Evolutionary conservation across 1,140 invertebrate genomes (phyloP).

Genomic region (Sitodiplosis mosellana): DNA sequence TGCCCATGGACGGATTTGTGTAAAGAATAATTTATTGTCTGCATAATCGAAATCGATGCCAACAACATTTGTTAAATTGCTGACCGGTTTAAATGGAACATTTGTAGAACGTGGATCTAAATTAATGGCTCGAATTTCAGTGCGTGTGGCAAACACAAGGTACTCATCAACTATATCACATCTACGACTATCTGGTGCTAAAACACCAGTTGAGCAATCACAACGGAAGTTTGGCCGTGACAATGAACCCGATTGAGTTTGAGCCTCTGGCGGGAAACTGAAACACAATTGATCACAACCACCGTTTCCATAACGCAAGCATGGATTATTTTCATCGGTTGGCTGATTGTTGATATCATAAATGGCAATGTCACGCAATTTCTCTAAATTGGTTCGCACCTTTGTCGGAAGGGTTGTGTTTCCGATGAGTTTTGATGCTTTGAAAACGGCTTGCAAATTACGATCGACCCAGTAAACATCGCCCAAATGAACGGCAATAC

Average conservation of each 20-base stretch:
- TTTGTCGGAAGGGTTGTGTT: constrained; percentile 45
- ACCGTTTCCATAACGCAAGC: constrained; percentile 48
- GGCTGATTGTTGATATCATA: constrained; percentile 80
- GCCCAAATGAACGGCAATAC: constrained; percentile 64
- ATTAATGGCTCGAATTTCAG: constrained; percentile 73
- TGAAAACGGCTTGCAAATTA: constrained; percentile 76
- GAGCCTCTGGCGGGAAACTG: constrained; percentile 50
- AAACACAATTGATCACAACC: constrained; percentile 93
- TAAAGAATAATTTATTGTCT: constrained; percentile 74
- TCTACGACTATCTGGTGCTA: constrained; percentile 36
- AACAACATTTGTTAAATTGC: constrained; percentile 89
- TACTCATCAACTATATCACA: constrained; percentile 76
- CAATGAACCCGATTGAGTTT: constrained; percentile 13
- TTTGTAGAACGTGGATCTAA: constrained; percentile 63
- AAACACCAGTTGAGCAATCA: constrained; percentile 76
- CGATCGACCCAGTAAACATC: constrained; percentile 93
- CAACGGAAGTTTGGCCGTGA: constrained; percentile 46
- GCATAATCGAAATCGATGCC: constrained; percentile 89
- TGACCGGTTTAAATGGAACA: constrained; percentile 68
- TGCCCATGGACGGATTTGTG: constrained; percentile 79
- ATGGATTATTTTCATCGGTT: constrained; percentile 57
- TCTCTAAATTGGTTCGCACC: constrained; percentile 64
- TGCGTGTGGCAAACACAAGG: constrained; percentile 77
- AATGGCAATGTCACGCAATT: constrained; percentile 74
- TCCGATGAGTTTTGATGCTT: constrained; percentile 57